Percentiles rank a stretch among this genome's conserved stretches.
These are phyloP conservation scores for Erannis defoliaria DNA, from an alignment of 2,888 invertebrate genomes.

Conservation along the genomic window DNA sequence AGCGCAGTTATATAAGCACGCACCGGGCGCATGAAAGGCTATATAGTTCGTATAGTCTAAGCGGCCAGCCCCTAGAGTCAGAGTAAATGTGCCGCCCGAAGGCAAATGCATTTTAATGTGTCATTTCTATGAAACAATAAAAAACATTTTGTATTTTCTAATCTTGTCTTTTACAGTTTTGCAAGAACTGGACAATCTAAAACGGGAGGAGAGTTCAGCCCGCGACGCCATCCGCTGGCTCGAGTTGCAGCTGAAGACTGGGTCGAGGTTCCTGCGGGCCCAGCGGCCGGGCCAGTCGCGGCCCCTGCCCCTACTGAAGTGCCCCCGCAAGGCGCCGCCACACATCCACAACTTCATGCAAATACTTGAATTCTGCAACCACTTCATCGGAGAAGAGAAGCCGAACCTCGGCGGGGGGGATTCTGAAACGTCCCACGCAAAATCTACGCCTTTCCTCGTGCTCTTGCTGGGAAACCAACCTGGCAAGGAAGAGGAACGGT, in stretches of 20 bases:
- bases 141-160: no score
- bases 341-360: slow-evolving; percentile 91
- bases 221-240: slow-evolving; percentile 98
- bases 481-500: slow-evolving; percentile 79
- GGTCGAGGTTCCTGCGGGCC: slow-evolving; percentile 94
- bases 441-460: slow-evolving; percentile 89
- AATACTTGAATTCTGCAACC: slow-evolving; percentile 94
- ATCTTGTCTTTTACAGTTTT: slow-evolving; percentile 88
- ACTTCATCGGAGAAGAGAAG: slow-evolving; percentile 85
- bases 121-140: no score
- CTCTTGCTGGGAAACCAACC: slow-evolving; percentile 90
- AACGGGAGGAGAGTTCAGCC: slow-evolving; percentile 93
- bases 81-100: no score
- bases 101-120: no score
- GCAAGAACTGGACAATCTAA: slow-evolving; percentile 94
- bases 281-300: slow-evolving; percentile 94
- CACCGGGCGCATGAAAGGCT: no score
- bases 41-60: no score
- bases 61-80: no score
- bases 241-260: slow-evolving; percentile 94
- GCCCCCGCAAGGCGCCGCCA: slow-evolving; percentile 76
- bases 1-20: no score
- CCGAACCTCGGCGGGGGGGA: slow-evolving; percentile 71
- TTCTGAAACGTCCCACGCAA: slow-evolving; percentile 64
- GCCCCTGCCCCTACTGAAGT: slow-evolving; percentile 87